Evolutionary conservation across 1,140 invertebrate genomes (phyloP).

Genomic region (Heliconius nattereri): DNA sequence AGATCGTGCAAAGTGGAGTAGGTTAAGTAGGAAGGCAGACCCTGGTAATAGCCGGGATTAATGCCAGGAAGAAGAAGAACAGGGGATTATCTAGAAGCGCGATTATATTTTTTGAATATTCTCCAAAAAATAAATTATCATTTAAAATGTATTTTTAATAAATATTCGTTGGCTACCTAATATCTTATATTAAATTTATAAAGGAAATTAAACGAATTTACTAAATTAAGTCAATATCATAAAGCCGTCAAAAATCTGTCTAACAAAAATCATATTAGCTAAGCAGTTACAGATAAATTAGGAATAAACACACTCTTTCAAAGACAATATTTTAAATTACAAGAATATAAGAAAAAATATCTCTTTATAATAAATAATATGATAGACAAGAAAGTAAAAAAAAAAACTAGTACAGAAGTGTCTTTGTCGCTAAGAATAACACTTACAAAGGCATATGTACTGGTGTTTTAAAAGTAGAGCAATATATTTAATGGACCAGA

Average conservation of each 20-base stretch:
- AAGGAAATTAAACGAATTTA: too few relatives aligned
- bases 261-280: background rate
- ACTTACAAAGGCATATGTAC: slow-evolving; percentile 12
- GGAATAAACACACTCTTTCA: background rate
- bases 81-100: background rate
- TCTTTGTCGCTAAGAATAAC: slow-evolving; percentile 16
- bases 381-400: background rate
- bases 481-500: slow-evolving; percentile 63
- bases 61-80: too few relatives aligned
- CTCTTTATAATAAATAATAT: background rate
- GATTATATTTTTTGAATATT: background rate
- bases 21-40: too few relatives aligned
- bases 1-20: too few relatives aligned
- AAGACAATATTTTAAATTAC: background rate
- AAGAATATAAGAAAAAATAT: background rate
- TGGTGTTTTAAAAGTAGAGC: slow-evolving; percentile 44
- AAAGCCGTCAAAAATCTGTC: background rate
- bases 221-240: too few relatives aligned
- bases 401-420: background rate
- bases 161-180: too few relatives aligned
- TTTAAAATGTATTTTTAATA: too few relatives aligned
- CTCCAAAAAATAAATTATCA: background rate
- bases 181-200: too few relatives aligned
- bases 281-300: background rate
- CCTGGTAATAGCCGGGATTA: too few relatives aligned